Percentiles rank a stretch among this genome's conserved stretches.
Evolutionary conservation across 2,888 invertebrate species (phyloP).

Genomic region (Polymixis lichenea): DNA sequence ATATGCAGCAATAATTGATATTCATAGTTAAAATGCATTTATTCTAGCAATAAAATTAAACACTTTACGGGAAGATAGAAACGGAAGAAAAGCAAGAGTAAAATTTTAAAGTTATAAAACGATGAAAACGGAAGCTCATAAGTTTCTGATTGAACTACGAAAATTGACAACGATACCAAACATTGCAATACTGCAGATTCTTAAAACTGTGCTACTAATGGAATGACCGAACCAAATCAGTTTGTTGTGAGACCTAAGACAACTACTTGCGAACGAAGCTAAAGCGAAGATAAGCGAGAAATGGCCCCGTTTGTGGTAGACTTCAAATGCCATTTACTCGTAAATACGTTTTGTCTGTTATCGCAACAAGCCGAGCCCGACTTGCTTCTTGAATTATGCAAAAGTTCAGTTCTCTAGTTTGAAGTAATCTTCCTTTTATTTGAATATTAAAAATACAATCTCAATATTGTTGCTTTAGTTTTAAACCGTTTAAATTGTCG

Average conservation of each 20-base stretch:
- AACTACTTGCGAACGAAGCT: slow-evolving; percentile 37
- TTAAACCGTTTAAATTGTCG: slow-evolving; percentile 49
- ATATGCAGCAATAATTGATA: neutral
- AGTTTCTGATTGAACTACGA: neutral
- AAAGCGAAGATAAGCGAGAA: slow-evolving; percentile 57
- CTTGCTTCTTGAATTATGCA: slow-evolving; percentile 67
- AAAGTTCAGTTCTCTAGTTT: slow-evolving; percentile 61
- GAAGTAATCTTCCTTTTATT: slow-evolving; percentile 65
- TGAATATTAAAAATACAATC: slow-evolving; percentile 70
- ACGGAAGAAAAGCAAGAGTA: neutral
- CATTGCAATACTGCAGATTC: slow-evolving; percentile 6
- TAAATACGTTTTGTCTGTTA: slow-evolving; percentile 65
- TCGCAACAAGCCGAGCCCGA: slow-evolving; percentile 58
- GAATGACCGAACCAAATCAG: slow-evolving; percentile 34
- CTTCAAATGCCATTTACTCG: slow-evolving; percentile 59
- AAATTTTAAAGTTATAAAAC: neutral
- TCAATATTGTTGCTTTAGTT: slow-evolving; percentile 60
- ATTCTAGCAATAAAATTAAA: neutral
- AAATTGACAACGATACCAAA: neutral
- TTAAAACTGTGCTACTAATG: slow-evolving; percentile 9
- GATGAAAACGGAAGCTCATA: neutral
- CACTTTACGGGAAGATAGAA: neutral
- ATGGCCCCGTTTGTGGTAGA: slow-evolving; percentile 50
- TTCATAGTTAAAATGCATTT: neutral
- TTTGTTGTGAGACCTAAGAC: slow-evolving; percentile 37